These are phyloP conservation scores for Drosophila kanekoi DNA, from an alignment of 2,888 invertebrate species.

Conservation along the genomic window DNA sequence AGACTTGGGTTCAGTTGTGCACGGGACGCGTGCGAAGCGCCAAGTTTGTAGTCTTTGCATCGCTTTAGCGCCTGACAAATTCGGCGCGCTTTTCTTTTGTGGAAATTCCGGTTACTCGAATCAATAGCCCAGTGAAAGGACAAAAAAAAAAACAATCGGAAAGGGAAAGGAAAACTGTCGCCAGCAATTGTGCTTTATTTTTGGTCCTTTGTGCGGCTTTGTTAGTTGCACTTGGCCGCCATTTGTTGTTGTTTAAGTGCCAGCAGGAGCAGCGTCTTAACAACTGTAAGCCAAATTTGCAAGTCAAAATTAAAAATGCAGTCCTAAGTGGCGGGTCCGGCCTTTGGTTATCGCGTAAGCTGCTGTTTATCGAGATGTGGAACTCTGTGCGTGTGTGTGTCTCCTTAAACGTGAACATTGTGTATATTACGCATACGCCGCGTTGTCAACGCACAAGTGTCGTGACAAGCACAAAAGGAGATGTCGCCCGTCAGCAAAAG, in stretches of 20 bases:
- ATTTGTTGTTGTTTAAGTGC: constrained; percentile 24
- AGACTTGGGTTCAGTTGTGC: constrained; percentile 30
- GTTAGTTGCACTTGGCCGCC: constrained; percentile 14
- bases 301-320: constrained; percentile 69
- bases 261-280: constrained; percentile 21
- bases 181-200: constrained; percentile 25
- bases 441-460: constrained; percentile 30
- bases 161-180: constrained; percentile 29
- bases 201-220: constrained; percentile 13
- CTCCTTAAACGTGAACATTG: constrained; percentile 13
- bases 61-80: constrained; percentile 28
- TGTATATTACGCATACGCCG: constrained; percentile 64
- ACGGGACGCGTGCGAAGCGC: constrained; percentile 31
- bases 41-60: constrained; percentile 12
- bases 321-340: constrained; percentile 52
- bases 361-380: constrained; percentile 19
- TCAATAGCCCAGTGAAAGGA: constrained; percentile 43
- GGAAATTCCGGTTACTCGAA: constrained; percentile 51
- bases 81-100: constrained; percentile 59
- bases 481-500: constrained; percentile 33
- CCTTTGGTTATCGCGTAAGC: constrained; percentile 46
- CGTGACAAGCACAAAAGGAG: constrained; percentile 17
- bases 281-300: constrained; percentile 46
- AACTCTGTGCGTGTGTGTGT: neutral
- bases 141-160: constrained; percentile 8